Conservation (phyloP, 2,888 invertebrate species). For the Melipona beecheii region DNA sequence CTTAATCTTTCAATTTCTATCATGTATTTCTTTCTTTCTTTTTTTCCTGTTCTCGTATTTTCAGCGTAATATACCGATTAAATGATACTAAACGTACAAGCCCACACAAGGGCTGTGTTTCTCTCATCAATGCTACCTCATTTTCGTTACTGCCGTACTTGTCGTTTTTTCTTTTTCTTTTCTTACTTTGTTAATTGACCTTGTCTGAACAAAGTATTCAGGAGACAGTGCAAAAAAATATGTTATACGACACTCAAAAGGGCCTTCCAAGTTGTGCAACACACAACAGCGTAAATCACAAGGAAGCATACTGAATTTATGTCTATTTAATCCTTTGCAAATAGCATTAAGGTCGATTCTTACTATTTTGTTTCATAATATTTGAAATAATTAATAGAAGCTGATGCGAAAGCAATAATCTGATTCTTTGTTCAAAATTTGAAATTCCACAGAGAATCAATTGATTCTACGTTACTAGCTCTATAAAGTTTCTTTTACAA, state of each 20-base stretch:
- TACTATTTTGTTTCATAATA: neutral
- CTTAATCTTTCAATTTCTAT: slow-evolving; percentile 19
- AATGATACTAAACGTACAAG: slow-evolving; percentile 54
- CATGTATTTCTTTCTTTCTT: neutral
- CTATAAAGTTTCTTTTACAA: neutral
- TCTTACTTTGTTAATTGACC: slow-evolving; percentile 7
- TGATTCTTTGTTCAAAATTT: neutral
- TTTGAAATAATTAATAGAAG: neutral
- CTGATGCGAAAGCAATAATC: neutral
- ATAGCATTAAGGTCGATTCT: slow-evolving; percentile 12
- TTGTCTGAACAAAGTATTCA: neutral
- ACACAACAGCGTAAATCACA: slow-evolving; percentile 50
- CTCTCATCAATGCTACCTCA: neutral
- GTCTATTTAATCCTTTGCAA: slow-evolving; percentile 11
- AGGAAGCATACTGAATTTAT: slow-evolving; percentile 37
- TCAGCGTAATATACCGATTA: too few relatives aligned
- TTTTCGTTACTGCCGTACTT: neutral
- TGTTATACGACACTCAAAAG: slow-evolving; percentile 26
- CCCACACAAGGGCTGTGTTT: slow-evolving; percentile 41
- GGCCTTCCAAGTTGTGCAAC: slow-evolving; percentile 60
- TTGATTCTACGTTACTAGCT: neutral
- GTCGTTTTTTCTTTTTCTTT: neutral
- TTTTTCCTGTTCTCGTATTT: slow-evolving; percentile 2
- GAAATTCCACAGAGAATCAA: neutral
- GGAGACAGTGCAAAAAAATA: slow-evolving; percentile 1